These are phyloP conservation scores for Semnopithecus entellus DNA, from an alignment of 2,113 vertebrate genomes.

Conservation along the genomic window DNA sequence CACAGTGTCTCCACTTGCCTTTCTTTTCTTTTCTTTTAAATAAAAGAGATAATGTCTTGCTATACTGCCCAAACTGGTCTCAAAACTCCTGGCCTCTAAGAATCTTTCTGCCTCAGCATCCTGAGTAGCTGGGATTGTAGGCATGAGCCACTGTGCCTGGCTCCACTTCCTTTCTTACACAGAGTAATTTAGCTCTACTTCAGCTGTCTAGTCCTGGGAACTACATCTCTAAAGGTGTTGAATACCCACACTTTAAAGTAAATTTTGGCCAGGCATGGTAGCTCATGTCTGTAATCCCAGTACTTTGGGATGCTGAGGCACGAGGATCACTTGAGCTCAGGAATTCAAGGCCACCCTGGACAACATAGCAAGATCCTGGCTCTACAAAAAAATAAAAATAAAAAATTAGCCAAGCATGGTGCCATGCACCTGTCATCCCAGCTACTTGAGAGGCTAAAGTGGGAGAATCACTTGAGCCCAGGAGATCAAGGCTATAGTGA, in stretches of 20 bases:
- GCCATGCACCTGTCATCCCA: not conserved
- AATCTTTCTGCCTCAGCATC: not conserved
- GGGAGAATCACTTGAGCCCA: not conserved
- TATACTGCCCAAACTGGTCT: not conserved
- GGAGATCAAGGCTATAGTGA: not conserved
- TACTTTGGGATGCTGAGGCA: not conserved
- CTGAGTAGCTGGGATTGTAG: not conserved
- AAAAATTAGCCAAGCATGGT: not conserved
- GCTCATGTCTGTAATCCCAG: not conserved
- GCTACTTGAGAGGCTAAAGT: not conserved
- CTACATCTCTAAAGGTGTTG: not conserved
- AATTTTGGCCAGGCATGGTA: not conserved
- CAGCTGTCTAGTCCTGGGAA: not conserved
- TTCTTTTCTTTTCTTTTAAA: too few relatives aligned
- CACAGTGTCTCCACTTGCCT: not conserved
- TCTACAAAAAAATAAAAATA: not conserved
- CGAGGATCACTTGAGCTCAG: not conserved
- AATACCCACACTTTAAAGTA: not conserved
- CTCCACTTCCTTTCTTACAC: not conserved
- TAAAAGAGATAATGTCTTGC: too few relatives aligned
- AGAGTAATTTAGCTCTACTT: not conserved
- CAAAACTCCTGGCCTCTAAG: not conserved
- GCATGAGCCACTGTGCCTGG: not conserved
- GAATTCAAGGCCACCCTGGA: not conserved
- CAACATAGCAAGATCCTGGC: not conserved